Conservation (phyloP, 1,140 invertebrate species). For the Diorhabda carinulata region DNA sequence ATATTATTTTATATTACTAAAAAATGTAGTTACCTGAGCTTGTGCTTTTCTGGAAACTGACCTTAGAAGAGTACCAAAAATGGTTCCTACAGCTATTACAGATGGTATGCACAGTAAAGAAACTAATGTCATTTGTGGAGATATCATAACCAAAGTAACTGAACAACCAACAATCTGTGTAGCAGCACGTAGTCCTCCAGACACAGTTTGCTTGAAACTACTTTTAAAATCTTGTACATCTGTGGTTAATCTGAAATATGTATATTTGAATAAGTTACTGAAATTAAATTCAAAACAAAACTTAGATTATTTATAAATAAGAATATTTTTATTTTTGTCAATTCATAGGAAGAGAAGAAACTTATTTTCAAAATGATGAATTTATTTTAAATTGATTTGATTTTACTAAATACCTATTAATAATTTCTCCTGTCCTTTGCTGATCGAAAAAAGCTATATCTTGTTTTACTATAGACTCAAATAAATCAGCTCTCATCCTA, state of each 20-base stretch:
- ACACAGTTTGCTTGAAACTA: slow-evolving; percentile 87
- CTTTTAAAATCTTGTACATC: slow-evolving; percentile 98
- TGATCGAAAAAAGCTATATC: slow-evolving; percentile 90
- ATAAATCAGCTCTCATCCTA: slow-evolving; percentile 75
- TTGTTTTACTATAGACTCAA: slow-evolving; percentile 78
- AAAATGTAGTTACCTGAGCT: slow-evolving; percentile 58
- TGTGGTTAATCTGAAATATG: slow-evolving; percentile 65
- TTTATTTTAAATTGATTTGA: too few relatives aligned
- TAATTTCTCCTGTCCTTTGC: slow-evolving; percentile 85
- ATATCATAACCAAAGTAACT: slow-evolving; percentile 74
- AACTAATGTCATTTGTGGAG: slow-evolving; percentile 79
- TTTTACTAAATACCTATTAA: slow-evolving; percentile 63
- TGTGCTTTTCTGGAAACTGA: slow-evolving; percentile 72
- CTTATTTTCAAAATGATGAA: too few relatives aligned
- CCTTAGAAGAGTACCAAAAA: slow-evolving; percentile 70
- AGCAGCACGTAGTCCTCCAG: slow-evolving; percentile 79
- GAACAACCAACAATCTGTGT: slow-evolving; percentile 82
- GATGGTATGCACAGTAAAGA: slow-evolving; percentile 79
- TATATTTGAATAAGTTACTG: neutral
- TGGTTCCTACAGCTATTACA: slow-evolving; percentile 71
- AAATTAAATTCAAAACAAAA: too few relatives aligned
- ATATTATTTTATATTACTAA: neutral
- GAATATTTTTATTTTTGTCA: too few relatives aligned
- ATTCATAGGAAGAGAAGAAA: too few relatives aligned
- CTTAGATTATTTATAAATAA: too few relatives aligned